Conservation (phyloP, 2,888 invertebrate species). For the Baronia brevicornis region DNA sequence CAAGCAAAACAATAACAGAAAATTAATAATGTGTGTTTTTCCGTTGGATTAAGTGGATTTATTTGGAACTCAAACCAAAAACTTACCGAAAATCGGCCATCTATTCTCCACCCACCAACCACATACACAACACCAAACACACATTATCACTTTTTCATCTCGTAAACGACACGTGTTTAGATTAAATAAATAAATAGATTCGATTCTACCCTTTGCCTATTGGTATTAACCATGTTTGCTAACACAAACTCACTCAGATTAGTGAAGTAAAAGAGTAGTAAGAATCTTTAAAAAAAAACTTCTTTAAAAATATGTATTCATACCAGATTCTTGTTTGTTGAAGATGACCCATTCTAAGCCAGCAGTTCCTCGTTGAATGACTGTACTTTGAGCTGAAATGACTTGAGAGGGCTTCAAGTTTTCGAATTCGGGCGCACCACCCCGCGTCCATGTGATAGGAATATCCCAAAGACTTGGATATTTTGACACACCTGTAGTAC, state of each 20-base stretch:
- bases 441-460: slow-evolving; percentile 64
- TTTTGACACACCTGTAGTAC: slow-evolving; percentile 35
- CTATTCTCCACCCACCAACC: too few species aligned
- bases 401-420: slow-evolving; percentile 53
- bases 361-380: slow-evolving; percentile 37
- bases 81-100: too few species aligned
- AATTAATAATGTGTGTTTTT: too few species aligned
- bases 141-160: too few species aligned
- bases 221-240: not conserved
- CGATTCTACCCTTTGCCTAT: too few species aligned
- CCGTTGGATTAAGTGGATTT: too few species aligned
- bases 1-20: too few species aligned
- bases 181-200: too few species aligned
- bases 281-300: slow-evolving; percentile 1
- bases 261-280: slow-evolving; percentile 1
- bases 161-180: too few species aligned
- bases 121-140: too few species aligned
- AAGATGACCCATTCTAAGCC: slow-evolving; percentile 76
- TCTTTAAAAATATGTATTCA: too few species aligned
- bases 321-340: slow-evolving; percentile 77
- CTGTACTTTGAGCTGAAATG: slow-evolving; percentile 28
- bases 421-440: slow-evolving; percentile 46
- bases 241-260: not conserved
- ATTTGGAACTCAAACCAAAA: too few species aligned
- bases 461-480: slow-evolving; percentile 44